These are phyloP conservation scores for Homarus gammarus DNA, from an alignment of 2,888 invertebrate species.

Conservation along the genomic window DNA sequence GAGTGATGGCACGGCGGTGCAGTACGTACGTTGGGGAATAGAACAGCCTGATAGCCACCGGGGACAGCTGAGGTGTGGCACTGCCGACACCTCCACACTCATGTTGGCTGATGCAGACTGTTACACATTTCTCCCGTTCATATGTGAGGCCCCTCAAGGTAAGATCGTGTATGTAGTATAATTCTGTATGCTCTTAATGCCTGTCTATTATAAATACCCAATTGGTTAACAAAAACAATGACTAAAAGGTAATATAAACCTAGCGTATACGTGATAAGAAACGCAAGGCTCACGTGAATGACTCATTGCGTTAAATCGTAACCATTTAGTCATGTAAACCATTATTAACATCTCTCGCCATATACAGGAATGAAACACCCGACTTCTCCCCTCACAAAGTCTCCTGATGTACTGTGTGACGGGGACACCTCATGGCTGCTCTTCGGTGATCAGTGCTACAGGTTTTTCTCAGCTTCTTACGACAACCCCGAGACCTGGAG, in stretches of 20 bases:
- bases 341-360: background rate
- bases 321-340: background rate
- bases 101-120: background rate
- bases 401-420: constrained; percentile 27
- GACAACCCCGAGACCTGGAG: constrained; percentile 22
- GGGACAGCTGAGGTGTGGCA: background rate
- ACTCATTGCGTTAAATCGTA: no score
- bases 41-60: constrained; percentile 6
- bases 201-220: no score
- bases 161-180: no score
- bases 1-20: constrained; percentile 16
- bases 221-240: no score
- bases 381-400: background rate
- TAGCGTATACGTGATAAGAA: no score
- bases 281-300: no score
- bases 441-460: constrained; percentile 49
- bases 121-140: background rate
- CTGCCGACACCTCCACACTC: background rate
- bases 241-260: no score
- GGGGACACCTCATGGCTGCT: constrained; percentile 20
- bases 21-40: constrained; percentile 33
- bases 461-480: background rate
- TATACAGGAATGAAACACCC: background rate
- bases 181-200: no score
- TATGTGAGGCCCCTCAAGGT: constrained; percentile 6